Evolutionary conservation across 1,140 invertebrate species (phyloP).

Genomic region (Nymphalis io): DNA sequence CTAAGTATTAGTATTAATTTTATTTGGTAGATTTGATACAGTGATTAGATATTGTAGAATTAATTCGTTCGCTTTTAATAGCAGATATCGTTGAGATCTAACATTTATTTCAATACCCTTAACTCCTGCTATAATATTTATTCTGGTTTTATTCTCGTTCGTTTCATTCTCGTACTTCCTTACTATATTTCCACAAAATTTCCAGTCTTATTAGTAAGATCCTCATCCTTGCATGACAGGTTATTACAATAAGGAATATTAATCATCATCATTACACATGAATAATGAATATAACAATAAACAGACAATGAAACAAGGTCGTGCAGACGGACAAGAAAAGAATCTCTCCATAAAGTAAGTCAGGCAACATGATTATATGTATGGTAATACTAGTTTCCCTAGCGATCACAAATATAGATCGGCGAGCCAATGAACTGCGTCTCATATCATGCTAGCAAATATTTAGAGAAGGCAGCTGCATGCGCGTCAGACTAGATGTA

Average conservation of each 20-base stretch:
- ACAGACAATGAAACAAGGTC: conserved; percentile 4
- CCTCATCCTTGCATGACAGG: no score
- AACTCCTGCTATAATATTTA: no score
- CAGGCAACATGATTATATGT: conserved; percentile 21
- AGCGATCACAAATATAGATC: conserved; percentile 60
- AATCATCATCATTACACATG: not conserved
- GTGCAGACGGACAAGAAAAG: conserved; percentile 18
- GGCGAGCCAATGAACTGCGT: conserved; percentile 61
- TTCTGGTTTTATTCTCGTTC: no score
- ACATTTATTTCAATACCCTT: not conserved
- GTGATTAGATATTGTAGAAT: not conserved
- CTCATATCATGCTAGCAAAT: conserved; percentile 56
- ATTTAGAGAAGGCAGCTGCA: conserved; percentile 54
- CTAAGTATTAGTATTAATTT: not conserved
- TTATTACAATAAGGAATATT: no score
- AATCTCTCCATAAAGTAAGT: conserved; percentile 24
- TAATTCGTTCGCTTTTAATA: not conserved
- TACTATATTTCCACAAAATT: no score
- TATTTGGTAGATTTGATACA: conserved; percentile 8
- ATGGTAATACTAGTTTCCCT: conserved; percentile 41
- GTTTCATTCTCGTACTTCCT: no score
- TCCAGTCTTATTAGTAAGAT: no score
- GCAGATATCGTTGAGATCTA: not conserved
- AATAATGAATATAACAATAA: not conserved
- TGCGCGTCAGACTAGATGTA: conserved; percentile 37